phyloP scores from a whole-genome alignment of 2,888 invertebrate species.

The Latrodectus elegans region DNA sequence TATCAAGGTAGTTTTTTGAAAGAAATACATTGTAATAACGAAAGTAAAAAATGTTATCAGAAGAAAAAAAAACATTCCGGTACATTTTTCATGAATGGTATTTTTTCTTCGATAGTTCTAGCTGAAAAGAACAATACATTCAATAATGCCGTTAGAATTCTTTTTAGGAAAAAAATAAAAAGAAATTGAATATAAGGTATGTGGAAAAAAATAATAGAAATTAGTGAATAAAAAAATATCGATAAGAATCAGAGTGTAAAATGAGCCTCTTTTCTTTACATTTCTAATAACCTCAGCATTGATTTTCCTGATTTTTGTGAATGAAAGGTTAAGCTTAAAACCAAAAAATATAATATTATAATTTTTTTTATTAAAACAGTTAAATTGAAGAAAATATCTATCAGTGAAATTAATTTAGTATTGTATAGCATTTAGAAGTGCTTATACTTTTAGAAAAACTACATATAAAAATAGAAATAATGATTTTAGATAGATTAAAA shows the following conservation, averaged over 20 bases:
- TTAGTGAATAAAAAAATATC: conserved; percentile 28
- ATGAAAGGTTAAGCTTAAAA: not conserved
- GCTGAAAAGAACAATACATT: conserved; percentile 54
- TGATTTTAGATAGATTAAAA: too few species aligned
- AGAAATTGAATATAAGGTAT: conserved; percentile 14
- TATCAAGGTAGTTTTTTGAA: conserved; percentile 14
- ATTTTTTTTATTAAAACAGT: not conserved
- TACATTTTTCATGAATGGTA: conserved; percentile 14
- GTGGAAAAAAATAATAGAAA: conserved; percentile 1
- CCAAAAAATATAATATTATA: not conserved
- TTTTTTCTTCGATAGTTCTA: conserved; percentile 35
- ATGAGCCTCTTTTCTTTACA: conserved; percentile 50
- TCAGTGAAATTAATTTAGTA: too few species aligned
- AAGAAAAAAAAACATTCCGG: conserved; percentile 14
- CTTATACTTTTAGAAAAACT: too few species aligned
- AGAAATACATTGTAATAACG: conserved; percentile 24
- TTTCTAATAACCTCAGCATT: conserved; percentile 52
- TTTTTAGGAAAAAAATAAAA: conserved; percentile 25
- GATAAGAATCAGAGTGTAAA: conserved; percentile 52
- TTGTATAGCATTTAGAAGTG: too few species aligned
- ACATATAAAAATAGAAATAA: too few species aligned
- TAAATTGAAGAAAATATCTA: not conserved
- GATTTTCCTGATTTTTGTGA: conserved; percentile 16
- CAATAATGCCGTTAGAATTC: conserved; percentile 36
- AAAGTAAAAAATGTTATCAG: conserved; percentile 3